Base-by-base conservation (phyloP, 2,113 vertebrate genomes). In the Melanotaenia duboulayi region DNA sequence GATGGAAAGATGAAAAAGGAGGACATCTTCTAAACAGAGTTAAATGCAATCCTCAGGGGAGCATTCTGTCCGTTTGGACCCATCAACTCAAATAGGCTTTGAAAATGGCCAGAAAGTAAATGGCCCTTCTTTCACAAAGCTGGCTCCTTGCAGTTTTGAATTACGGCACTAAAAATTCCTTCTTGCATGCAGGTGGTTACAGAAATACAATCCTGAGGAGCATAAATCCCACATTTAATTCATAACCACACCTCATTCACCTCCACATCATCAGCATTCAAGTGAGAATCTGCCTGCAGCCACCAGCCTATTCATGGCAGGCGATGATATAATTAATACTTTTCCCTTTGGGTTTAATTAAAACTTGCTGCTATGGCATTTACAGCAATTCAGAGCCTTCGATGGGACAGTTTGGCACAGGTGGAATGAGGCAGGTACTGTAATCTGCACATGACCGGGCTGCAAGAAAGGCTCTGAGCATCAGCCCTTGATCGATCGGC, bases 261-360 rank as follows among this genome's bases (percentile, higher is more conserved):
- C 51, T 55, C 54, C 40, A 39, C 63, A 75, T 83, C 84, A 92
- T 92, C 86, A 87, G 81, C 83, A 90, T 91, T 88, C 67, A 19
- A 68, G 71, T 58, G 68, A 80, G 65, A 86, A 82, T 78, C 68
- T 22, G 79, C 85, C 81, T 19, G 72, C 68, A 89, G 88, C 83
- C 78, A n/a, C 52, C 63, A 81, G 81, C 83, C 82, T 75, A 80
- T 80, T 84, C 84, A 73, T 77, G 54, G 64, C 81, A 87, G 84
- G 83, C 87, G 35, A 80, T 80, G 79, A 50, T 79, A 88, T 94
- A 90, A 93, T 93, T 87, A 92, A 91, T 88, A 84, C 84, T 76
- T 90, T 87, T 87, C 90, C 92, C 90, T 86, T 81, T 35, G 90
- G 91, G 90, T 91, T 91, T 93, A 93, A 95, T 94, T 94, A 94